Base-by-base conservation (phyloP, 2,888 invertebrate species). In the Crocallis elinguaria region DNA sequence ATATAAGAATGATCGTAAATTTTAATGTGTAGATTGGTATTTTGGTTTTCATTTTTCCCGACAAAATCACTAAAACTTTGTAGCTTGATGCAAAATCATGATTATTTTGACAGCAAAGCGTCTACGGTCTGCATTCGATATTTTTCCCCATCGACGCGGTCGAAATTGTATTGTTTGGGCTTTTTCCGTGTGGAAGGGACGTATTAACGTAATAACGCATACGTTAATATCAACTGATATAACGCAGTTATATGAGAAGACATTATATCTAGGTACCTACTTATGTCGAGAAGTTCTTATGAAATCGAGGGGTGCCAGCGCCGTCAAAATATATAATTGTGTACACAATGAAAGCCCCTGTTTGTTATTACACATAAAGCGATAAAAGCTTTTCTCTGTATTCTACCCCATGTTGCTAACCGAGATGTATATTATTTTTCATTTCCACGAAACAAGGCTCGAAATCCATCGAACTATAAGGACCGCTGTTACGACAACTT, bases 321-420 rank as follows among this genome's bases (percentile, higher is more conserved):
- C 27, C 29, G 33, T 29, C 19, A 16, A 49, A 41, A 49, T 44
- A 44, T 19, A 9, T 35, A 16, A 32, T 51, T 46, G 39, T 27
- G 44, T 35, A 41, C 49, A 36, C 42, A 49, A 46, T 29, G 38
- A 27, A 38, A 19, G 19, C 27, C 29, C 30, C 12, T 60, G 43
- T 57, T 52, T 55, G 36, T 29, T 12, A 33, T 49, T 32, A 29
- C 30, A 32, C 33, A 38, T 35, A 35, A 25, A 44, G 8, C 25
- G 30, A 30, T 61, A 38, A 65, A 63, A 65, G 65, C 57, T 46
- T 65, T 65, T 13, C 49, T 37, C n/a, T 63, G 65, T 62, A 50
- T 14, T 32, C 39, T 1, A 48, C 39, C 49, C 48, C 37, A 38
- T 42, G 49, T 52, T 53, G 44, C 42, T 49, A 56, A 49, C 48